Conservation (phyloP, 2,888 invertebrate genomes). For the Leucoma salicis region DNA sequence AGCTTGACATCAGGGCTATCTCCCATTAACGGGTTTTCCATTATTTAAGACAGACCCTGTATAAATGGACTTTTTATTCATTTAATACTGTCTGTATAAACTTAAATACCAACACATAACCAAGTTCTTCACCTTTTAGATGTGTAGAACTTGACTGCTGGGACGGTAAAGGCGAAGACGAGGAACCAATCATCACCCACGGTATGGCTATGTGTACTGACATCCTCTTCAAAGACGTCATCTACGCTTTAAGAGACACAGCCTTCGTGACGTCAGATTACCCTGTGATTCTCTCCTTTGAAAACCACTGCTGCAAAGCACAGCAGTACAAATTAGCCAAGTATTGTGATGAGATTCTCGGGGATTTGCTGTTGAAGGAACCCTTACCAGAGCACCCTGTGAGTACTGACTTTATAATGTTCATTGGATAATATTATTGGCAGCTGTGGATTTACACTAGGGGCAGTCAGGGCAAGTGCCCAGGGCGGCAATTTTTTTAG, state of each 20-base stretch:
- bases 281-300: constrained; percentile 98
- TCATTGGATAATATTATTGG: too few species aligned
- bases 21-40: too few species aligned
- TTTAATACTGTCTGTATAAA: too few species aligned
- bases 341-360: constrained; percentile 99
- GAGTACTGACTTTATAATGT: too few species aligned
- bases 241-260: constrained; percentile 97
- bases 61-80: too few species aligned
- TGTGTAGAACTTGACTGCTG: constrained; percentile 99
- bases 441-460: too few species aligned
- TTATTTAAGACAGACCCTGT: too few species aligned
- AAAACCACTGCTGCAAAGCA: constrained; percentile 98
- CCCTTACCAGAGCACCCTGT: constrained; percentile 93
- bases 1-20: too few species aligned
- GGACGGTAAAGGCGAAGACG: constrained; percentile 99
- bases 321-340: constrained; percentile 99
- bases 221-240: constrained; percentile 98
- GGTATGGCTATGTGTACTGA: constrained; percentile 99
- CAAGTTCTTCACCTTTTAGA: constrained; percentile 65
- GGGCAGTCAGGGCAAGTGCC: too few species aligned
- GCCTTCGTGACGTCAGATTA: constrained; percentile 99
- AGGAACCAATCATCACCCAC: constrained; percentile 99
- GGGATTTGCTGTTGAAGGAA: constrained; percentile 94
- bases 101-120: background rate
- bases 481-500: too few species aligned